A percentile compares a stretch with the other conserved stretches of the same genome.
Evolutionary conservation across 2,888 invertebrate genomes (phyloP).

Genomic region (Himalopsyche japonica): DNA sequence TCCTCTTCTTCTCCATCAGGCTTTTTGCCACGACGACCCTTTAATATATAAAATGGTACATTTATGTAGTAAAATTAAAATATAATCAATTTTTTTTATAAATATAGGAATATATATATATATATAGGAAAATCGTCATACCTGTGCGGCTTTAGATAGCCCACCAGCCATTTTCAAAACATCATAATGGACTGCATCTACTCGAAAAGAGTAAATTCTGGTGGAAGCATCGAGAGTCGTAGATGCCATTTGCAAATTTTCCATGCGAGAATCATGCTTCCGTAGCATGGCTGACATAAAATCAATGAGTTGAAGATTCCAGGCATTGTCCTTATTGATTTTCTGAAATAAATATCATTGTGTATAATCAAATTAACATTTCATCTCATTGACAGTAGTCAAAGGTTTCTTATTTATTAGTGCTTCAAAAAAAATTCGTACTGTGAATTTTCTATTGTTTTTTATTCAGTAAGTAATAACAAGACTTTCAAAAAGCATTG

Average conservation of each 20-base stretch:
- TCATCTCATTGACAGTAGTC: too few species aligned
- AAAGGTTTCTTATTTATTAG: too few species aligned
- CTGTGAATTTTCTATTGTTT: too few species aligned
- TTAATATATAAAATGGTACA: neutral
- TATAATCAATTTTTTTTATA: neutral
- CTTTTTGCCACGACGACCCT: conserved; percentile 57
- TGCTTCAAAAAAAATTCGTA: too few species aligned
- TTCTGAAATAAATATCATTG: conserved; percentile 61
- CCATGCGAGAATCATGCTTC: conserved; percentile 70
- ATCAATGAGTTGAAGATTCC: conserved; percentile 84
- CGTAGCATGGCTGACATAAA: conserved; percentile 78
- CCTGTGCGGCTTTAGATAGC: conserved; percentile 60
- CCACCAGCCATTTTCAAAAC: conserved; percentile 78
- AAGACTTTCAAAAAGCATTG: neutral
- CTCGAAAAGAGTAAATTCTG: conserved; percentile 84
- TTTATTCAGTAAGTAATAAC: too few species aligned
- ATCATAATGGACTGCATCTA: conserved; percentile 82
- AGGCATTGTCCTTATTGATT: conserved; percentile 88
- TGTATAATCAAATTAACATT: too few species aligned
- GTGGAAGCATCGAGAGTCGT: conserved; percentile 86
- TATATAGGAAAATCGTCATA: conserved; percentile 37
- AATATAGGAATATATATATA: neutral
- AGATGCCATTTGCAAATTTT: conserved; percentile 78
- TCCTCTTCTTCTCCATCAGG: conserved; percentile 49
- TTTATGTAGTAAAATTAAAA: neutral